phyloP scores from a whole-genome alignment of 2,113 vertebrate species.

The Apodemus speciosus region DNA sequence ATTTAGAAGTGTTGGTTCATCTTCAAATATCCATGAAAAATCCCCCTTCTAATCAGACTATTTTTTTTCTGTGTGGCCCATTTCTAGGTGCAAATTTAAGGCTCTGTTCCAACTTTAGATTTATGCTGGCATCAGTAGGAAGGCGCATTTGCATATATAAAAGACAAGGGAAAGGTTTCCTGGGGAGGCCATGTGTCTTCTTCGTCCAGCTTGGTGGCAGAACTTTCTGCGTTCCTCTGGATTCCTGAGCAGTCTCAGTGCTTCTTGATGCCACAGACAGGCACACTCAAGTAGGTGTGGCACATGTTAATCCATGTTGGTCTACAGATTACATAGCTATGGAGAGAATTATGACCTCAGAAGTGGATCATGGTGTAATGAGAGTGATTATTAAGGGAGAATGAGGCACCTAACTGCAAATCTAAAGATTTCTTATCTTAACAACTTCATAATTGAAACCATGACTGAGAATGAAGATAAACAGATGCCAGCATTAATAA shows the following conservation, averaged over 20 bases:
- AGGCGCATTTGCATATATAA: background rate
- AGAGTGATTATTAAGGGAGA: conserved; percentile 48
- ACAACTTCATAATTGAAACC: conserved; percentile 56
- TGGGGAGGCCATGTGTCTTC: background rate
- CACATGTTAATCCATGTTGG: background rate
- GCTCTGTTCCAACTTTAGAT: background rate
- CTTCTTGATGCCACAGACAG: background rate
- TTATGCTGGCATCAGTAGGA: background rate
- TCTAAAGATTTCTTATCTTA: conserved; percentile 55
- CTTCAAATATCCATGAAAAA: conserved; percentile 15
- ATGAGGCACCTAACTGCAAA: conserved; percentile 44
- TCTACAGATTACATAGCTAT: conserved; percentile 14
- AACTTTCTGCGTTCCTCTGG: background rate
- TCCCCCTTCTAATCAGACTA: background rate
- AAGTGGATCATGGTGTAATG: conserved; percentile 11
- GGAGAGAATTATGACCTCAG: conserved; percentile 48
- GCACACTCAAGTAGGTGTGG: background rate
- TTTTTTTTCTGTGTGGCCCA: background rate
- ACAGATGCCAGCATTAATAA: conserved; percentile 55
- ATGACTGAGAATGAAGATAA: conserved; percentile 44
- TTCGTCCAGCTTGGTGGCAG: background rate
- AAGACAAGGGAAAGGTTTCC: background rate
- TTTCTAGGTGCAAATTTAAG: background rate
- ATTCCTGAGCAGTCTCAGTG: background rate
- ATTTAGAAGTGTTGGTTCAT: conserved; percentile 15